Base-by-base conservation (phyloP, 2,797 vertebrate species). In the Poecilia velifera region DNA sequence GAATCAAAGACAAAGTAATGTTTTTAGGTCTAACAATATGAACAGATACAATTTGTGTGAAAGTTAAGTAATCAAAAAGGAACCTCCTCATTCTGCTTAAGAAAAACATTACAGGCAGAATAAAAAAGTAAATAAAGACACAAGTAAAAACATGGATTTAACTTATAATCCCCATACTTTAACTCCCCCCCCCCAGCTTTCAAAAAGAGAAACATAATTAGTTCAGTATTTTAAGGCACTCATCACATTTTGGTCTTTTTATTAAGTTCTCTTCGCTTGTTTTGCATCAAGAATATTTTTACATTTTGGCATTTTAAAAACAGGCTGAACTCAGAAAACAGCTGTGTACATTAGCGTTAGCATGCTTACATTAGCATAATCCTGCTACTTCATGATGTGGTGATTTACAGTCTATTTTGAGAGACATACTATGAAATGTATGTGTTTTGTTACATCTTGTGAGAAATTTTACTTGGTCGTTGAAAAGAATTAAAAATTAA, bases 31-130 rank as follows among this genome's bases (percentile, higher is more conserved):
- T 41, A 6, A 76, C 62, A 7, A 62, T 10, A 76, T 51, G 53
- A 41, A 18, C 53, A 59, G 53, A 89, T 75, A 18, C 51, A 82
- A 76, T 79, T 78, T 84, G 72, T 76, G 9, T 41, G 6, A 34
- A 86, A 88, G 86, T 84, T 90, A 83, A 92, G 86, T 93, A 18
- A 47, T 74, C 36, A 74, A 76, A 72, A 49, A 49, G 18, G 20
- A 55, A 14, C 34, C 36, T 53, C 49, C 2, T 18, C 51, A n/a
- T 36, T 72, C 34, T 76, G 79, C 20, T 46, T 46, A n/a, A 72
- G 28, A 74, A 70, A 55, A n/a, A 10, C 28, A 18, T 1, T 64
- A 28, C 8, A 9, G 4, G 57, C 22, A 77, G 55, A 71, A 78
- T 1, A 53, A 36, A 73, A 73, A 31, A 14, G 8, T 25, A 55